Evolutionary conservation across 2,797 vertebrate species (phyloP).

Genomic region (Paratrypauchen microcephalus): DNA sequence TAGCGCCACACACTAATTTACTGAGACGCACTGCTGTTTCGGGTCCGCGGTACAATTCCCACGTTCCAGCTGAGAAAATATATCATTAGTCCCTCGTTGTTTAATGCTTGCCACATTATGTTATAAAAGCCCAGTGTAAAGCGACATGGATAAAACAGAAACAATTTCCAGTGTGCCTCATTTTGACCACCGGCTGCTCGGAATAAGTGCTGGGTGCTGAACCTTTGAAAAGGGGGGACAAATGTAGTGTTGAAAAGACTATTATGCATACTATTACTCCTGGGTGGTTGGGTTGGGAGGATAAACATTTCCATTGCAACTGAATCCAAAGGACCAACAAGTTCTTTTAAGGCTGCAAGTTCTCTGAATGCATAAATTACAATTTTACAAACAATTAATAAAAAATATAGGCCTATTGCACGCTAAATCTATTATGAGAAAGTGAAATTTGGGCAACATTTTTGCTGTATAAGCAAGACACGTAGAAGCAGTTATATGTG

Average conservation of each 20-base stretch:
- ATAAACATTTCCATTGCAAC: conserved; percentile 71
- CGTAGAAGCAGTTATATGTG: not conserved
- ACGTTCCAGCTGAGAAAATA: conserved; percentile 84
- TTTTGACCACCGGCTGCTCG: conserved; percentile 62
- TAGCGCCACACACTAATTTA: conserved; percentile 75
- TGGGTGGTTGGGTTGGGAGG: conserved; percentile 67
- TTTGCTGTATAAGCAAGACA: too few species aligned
- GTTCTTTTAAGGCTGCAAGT: conserved; percentile 52
- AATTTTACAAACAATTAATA: not conserved
- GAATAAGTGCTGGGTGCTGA: conserved; percentile 64
- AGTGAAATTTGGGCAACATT: not conserved
- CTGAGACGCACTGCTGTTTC: conserved; percentile 76
- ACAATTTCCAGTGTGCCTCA: conserved; percentile 69
- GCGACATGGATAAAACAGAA: conserved; percentile 70
- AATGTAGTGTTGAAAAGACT: conserved; percentile 64
- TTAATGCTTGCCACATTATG: conserved; percentile 81
- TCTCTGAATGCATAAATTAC: not conserved
- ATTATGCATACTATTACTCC: conserved; percentile 70
- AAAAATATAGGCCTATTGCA: not conserved
- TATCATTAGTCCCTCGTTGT: conserved; percentile 79
- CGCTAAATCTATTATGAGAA: not conserved
- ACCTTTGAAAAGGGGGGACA: conserved; percentile 57
- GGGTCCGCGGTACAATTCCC: conserved; percentile 69
- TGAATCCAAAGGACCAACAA: conserved; percentile 54
- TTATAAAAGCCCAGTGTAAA: conserved; percentile 79